Evolutionary conservation across 2,797 vertebrate species (phyloP), one percentile per base, ranked within the genome.

Genomic region (Cygnus olor): DNA sequence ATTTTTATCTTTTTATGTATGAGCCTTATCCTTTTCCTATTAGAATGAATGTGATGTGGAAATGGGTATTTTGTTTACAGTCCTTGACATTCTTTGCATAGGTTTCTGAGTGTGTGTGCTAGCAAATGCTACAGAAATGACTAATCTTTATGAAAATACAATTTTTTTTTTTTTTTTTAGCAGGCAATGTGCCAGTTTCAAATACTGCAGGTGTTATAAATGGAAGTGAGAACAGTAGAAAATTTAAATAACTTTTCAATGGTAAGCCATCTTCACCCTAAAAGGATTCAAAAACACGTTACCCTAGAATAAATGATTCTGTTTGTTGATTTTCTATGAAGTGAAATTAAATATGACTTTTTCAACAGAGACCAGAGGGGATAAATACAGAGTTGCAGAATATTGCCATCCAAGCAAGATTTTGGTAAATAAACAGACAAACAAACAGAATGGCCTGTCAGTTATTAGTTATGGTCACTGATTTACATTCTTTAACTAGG

Each of bases 141-240:
- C 36, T 56, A 28, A 27, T 60, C 78, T 87, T 85, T 82, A 63
- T 54, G 54, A 77, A 92, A 90, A 64, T 27, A 56, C 17, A 24
- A 49, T 49, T 49, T 47, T 47, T 38, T 40, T 38, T 24, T 87
- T 36, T 36, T 36, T 56, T 47, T 56, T 36, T 27, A 86, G 40
- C 36, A 86, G 28, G 40, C 58, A 78, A 49, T 24, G 3, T 47
- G 36, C 42, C 77, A 61, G 56, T 81, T 81, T 85, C n/a, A 88
- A 92, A 40, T 86, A 42, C 51, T 61, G 56, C 36, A 95, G 65
- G 18, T 90, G 44, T 66, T 91, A 65, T 54, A 90, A 92, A 66
- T 70, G 74, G 54, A 89, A 82, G 51, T n/a, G 60, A 94, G 56
- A 63, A 77, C 40, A 82, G 60, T 24, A 89, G 73, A 28, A 38